Evolutionary conservation across 2,888 invertebrate species (phyloP), one percentile per base, ranked within the genome.

Genomic region (Hydropsyche betteni): DNA sequence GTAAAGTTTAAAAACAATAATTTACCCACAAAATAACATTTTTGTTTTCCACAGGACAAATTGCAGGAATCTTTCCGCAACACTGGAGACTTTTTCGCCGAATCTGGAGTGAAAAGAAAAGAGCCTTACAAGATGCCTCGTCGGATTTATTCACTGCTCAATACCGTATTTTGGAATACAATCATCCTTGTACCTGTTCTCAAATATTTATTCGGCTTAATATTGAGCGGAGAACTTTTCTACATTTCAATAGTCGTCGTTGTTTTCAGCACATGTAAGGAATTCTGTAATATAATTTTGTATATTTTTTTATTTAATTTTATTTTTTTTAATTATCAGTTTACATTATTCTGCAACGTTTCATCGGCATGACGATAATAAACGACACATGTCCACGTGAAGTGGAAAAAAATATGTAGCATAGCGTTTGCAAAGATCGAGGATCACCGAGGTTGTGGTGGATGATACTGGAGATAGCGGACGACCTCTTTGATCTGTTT

Each of bases 361-460:
- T 93, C 68, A 93, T 96, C 81, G 92, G 93, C 72, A 92, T 94
- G 91, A 93, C 95, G 1, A 91, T 94, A 85, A 94, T 95, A 81
- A 93, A 93, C 82, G 92, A 93, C 84, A 93, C 91, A 53, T 95
- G 95, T 38, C 92, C 92, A 6, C 95, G 95, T 83, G 95, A 95
- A 79, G 86, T 89, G 72, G 88, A 86, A 79, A 88, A 89, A 86
- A 88, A 80, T 89, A 89, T 83, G 85, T 86, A 80, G 24, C 12
- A 12, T 14, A 36, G 24, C 24, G 24, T 24, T 24, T 24, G 24
- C 24, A 24, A 24, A 24, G 24, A 24, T 24, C 24, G 24, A 24
- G 24, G 24, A 24, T 24, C 24, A 24, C 24, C 24, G 24, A 24
- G 24, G 24, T 24, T 24, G 24, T 24, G 24, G 24, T 24, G 24